A percentile compares a stretch with the other conserved stretches of the same genome.
phyloP scores from a whole-genome alignment of 2,113 vertebrate species.

The Atlantisia rogersi region DNA sequence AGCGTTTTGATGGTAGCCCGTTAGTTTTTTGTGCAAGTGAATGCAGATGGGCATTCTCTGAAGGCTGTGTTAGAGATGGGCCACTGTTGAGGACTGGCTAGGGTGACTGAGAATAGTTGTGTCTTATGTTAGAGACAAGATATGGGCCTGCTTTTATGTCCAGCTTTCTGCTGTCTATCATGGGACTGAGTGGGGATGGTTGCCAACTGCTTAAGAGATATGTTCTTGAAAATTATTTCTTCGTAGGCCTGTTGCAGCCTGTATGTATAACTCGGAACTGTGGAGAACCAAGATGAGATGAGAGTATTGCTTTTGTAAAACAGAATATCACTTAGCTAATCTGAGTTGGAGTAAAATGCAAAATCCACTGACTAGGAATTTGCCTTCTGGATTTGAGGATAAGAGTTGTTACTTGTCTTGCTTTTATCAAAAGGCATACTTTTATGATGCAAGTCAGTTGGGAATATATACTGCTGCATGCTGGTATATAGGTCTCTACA shows the following conservation, averaged over 20 bases:
- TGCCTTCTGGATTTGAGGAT: background rate
- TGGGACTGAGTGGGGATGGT: background rate
- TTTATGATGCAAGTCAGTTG: background rate
- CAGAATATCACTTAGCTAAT: background rate
- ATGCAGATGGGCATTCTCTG: background rate
- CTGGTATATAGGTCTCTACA: background rate
- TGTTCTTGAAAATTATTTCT: background rate
- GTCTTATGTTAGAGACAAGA: background rate
- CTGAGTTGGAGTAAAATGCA: background rate
- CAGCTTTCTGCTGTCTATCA: background rate
- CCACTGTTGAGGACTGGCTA: background rate
- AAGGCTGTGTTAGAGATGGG: background rate
- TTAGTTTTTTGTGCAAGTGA: background rate
- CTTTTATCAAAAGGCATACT: background rate
- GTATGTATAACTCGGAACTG: background rate
- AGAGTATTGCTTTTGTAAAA: background rate
- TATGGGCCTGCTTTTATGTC: background rate
- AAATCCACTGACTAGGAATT: background rate
- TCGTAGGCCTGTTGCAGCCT: fast-evolving
- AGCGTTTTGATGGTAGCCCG: background rate
- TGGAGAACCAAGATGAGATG: background rate
- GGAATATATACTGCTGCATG: background rate
- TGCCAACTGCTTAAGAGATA: background rate
- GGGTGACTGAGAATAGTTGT: background rate
- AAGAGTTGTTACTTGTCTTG: background rate